Base-by-base conservation (phyloP, 2,888 invertebrate genomes). In the Leptopilina myrica region DNA sequence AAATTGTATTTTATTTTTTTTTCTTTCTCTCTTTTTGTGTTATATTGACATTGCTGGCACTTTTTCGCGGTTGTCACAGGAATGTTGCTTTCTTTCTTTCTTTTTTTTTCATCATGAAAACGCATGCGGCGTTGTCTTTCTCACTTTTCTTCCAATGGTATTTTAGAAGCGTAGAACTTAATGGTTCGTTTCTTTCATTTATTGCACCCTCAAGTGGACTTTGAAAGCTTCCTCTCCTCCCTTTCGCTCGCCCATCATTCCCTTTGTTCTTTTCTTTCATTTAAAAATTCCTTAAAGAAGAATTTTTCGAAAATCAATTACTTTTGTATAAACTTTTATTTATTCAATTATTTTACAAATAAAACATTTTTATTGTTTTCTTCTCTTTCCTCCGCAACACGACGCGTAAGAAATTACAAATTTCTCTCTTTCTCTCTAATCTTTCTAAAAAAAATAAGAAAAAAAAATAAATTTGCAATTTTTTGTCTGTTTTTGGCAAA, bases 1-100 rank as follows among this genome's bases (percentile, higher is more conserved):
- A 77, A 79, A 81, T 81, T 79, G 80, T 82, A 82, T 84, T 81
- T 81, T 81, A 80, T 81, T 82, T 82, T 79, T 83, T 56, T 56
- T 33, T 40, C 56, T 56, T 33, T 40, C 56, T 40, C 43, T 8
- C 33, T 56, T n/a, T 40, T 5, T 33, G 4, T 33, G 33, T 56
- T 8, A 6, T 56, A 56, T 73, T 56, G n/a, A 73, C 7, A 56
- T 53, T 14, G 73, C 73, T 62, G 53, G 53, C n/a, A 26, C 69
- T 12, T 56, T 12, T 73, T 53, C 69, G 53, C 56, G 56, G 56
- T 56, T 56, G 56, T 56, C 56, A 56, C 73, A 56, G 33, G 53
- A 49, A 67, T 49, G 15, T 67, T 15, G 26, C 56, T 40, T 73
- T 56, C 43, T 49, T 73, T 56, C 43, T 49, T 67, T 67, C 33